Conservation (phyloP, 1,140 invertebrate genomes). For the Drosophila pectinifera region DNA sequence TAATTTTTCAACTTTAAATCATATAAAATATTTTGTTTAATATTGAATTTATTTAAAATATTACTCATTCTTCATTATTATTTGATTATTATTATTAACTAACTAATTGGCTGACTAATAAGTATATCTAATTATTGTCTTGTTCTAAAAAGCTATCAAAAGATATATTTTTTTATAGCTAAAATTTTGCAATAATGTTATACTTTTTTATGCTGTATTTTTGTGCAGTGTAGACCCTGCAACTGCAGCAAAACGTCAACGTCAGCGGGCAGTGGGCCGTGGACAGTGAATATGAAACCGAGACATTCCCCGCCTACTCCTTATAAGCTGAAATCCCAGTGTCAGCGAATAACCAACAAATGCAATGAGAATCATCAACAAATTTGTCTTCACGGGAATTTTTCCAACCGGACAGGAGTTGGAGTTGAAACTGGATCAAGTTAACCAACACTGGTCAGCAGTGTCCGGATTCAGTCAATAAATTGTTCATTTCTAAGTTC, state of each 20-base stretch:
- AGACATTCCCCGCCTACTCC: slow-evolving; percentile 37
- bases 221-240: slow-evolving; percentile 4
- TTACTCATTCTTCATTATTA: too few relatives aligned
- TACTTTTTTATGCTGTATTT: background rate
- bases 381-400: slow-evolving; percentile 34
- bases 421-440: slow-evolving; percentile 16
- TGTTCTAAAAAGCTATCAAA: too few relatives aligned
- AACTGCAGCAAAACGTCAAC: slow-evolving; percentile 28
- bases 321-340: slow-evolving; percentile 25
- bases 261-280: slow-evolving; percentile 20
- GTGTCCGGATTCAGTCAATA: background rate
- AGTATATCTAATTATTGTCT: too few relatives aligned
- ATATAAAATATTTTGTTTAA: background rate
- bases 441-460: slow-evolving; percentile 28
- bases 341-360: slow-evolving; percentile 35
- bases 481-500: too few relatives aligned
- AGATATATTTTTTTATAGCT: background rate
- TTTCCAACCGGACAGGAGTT: slow-evolving; percentile 1
- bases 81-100: too few relatives aligned
- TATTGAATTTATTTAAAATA: background rate
- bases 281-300: slow-evolving; percentile 36
- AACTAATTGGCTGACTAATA: too few relatives aligned
- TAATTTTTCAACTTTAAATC: too few relatives aligned
- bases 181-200: too few relatives aligned
- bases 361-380: slow-evolving; percentile 42